phyloP scores from a whole-genome alignment of 2,113 vertebrate genomes.

The Rhinichthys klamathensis region DNA sequence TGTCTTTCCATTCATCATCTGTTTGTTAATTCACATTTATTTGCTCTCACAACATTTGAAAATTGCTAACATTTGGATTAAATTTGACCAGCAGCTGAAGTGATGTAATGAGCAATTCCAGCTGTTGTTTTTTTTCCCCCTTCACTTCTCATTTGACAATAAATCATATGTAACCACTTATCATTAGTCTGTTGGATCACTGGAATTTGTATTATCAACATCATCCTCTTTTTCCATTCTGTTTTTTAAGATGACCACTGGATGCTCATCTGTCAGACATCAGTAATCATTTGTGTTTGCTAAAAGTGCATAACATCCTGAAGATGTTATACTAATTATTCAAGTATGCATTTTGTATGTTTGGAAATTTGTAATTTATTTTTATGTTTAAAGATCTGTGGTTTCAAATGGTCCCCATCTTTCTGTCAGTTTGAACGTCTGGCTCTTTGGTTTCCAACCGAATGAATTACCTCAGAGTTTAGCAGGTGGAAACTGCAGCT shows the following conservation, averaged over 20 bases:
- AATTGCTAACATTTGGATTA: background rate
- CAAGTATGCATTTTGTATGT: background rate
- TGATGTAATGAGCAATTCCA: background rate
- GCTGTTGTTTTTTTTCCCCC: background rate
- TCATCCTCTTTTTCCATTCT: background rate
- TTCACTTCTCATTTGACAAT: background rate
- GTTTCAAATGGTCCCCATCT: background rate
- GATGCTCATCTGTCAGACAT: background rate
- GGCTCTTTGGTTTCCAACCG: slow-evolving; percentile 12
- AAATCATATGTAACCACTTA: slow-evolving; percentile 21
- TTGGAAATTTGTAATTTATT: background rate
- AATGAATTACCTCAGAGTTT: slow-evolving; percentile 23
- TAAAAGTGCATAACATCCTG: background rate
- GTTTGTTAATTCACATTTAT: slow-evolving; percentile 27
- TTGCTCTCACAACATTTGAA: slow-evolving; percentile 15
- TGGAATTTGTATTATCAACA: background rate
- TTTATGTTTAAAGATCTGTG: background rate
- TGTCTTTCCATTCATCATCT: slow-evolving; percentile 15
- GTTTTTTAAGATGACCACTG: slow-evolving; percentile 18
- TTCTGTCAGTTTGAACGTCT: slow-evolving; percentile 12
- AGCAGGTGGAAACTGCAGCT: slow-evolving; percentile 41
- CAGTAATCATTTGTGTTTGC: background rate
- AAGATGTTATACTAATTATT: background rate
- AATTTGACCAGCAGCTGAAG: slow-evolving; percentile 22
- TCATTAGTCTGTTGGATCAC: background rate